These are phyloP conservation scores for Limnephilus rhombicus DNA, from an alignment of 2,888 invertebrate genomes.

Conservation along the genomic window DNA sequence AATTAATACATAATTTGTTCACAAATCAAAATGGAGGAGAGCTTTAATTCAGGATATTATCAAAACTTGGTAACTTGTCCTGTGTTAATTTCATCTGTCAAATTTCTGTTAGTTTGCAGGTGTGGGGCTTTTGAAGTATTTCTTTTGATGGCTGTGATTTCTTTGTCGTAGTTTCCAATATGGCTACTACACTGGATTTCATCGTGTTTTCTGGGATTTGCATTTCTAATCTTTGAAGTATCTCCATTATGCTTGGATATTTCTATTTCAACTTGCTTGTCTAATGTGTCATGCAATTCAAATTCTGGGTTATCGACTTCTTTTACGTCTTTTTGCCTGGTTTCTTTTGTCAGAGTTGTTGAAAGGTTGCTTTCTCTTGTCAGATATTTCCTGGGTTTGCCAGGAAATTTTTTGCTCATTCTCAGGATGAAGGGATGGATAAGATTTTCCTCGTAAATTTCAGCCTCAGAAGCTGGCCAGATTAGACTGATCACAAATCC, in stretches of 20 bases:
- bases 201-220: neutral
- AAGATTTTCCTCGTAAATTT: slow-evolving; percentile 82
- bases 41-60: too few relatives aligned
- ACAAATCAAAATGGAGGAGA: too few relatives aligned
- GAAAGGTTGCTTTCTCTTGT: slow-evolving; percentile 64
- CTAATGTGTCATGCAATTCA: slow-evolving; percentile 52
- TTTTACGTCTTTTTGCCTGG: slow-evolving; percentile 46
- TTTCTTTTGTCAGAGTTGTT: slow-evolving; percentile 10
- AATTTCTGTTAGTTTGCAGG: slow-evolving; percentile 38
- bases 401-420: slow-evolving; percentile 78
- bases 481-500: slow-evolving; percentile 84
- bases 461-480: slow-evolving; percentile 78
- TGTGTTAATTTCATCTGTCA: slow-evolving; percentile 51
- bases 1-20: too few relatives aligned
- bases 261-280: slow-evolving; percentile 50
- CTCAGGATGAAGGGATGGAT: slow-evolving; percentile 81
- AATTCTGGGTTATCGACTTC: slow-evolving; percentile 63
- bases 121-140: slow-evolving; percentile 4
- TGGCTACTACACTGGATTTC: slow-evolving; percentile 37
- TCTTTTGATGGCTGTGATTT: slow-evolving; percentile 30
- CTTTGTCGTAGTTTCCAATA: slow-evolving; percentile 38
- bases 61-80: slow-evolving; percentile 54
- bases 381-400: slow-evolving; percentile 77
- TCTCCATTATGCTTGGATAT: neutral
- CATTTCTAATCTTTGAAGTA: neutral